Percentiles rank a stretch among this genome's conserved stretches.
These are phyloP conservation scores for Acrossocheilus wenchowensis DNA, from an alignment of 2,797 vertebrate species.

Conservation along the genomic window DNA sequence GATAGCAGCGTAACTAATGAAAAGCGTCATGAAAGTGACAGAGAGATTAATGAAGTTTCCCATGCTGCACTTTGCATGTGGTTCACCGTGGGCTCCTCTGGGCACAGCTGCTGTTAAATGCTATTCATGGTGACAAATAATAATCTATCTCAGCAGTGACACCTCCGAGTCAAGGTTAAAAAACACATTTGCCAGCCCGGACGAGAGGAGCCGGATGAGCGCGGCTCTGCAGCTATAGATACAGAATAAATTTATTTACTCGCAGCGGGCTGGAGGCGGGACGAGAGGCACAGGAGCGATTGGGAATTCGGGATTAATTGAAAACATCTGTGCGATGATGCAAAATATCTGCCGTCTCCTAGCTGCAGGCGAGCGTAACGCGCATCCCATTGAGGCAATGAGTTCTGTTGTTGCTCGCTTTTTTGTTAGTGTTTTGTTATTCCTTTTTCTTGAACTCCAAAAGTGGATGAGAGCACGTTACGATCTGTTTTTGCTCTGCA, in stretches of 20 bases:
- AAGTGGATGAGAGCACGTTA: conserved; percentile 31
- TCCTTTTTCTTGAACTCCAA: conserved; percentile 43
- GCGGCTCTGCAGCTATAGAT: conserved; percentile 68
- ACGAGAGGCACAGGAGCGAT: conserved; percentile 54
- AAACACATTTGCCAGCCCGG: conserved; percentile 80
- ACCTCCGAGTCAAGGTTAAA: conserved; percentile 93
- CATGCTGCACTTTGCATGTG: conserved; percentile 74
- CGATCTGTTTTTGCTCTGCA: conserved; percentile 9
- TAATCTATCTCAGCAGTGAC: conserved; percentile 83
- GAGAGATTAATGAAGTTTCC: conserved; percentile 97
- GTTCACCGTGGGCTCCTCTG: conserved; percentile 79
- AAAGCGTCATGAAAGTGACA: conserved; percentile 93
- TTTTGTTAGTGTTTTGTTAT: not conserved
- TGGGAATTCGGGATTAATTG: conserved; percentile 78
- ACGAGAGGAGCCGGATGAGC: conserved; percentile 42
- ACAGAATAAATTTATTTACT: conserved; percentile 71
- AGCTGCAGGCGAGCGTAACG: conserved; percentile 64
- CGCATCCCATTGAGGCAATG: conserved; percentile 63
- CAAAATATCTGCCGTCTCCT: conserved; percentile 62
- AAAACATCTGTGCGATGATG: conserved; percentile 74
- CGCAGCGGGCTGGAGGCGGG: conserved; percentile 64
- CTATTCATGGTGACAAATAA: conserved; percentile 95
- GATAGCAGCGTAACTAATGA: conserved; percentile 93
- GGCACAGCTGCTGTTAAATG: conserved; percentile 83
- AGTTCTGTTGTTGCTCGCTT: conserved; percentile 21